These are phyloP conservation scores for Sebastes vulpes DNA, from an alignment of 2,797 vertebrate genomes.

Conservation along the genomic window DNA sequence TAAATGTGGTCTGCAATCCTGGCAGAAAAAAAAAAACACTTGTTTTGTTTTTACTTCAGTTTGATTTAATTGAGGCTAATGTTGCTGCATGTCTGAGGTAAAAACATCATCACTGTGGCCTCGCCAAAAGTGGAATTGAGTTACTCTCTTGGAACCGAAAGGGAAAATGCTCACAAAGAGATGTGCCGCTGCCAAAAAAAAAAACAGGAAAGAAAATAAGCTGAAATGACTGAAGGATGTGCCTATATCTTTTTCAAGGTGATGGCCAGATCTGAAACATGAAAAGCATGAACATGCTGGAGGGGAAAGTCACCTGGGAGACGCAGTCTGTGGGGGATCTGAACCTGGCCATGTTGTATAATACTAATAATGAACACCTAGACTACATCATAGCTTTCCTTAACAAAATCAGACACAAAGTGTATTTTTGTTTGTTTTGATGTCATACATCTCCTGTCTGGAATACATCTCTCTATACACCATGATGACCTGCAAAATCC, in stretches of 20 bases:
- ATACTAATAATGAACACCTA: background rate
- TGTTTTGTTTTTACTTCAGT: background rate
- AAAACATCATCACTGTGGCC: background rate
- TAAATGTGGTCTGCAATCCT: background rate
- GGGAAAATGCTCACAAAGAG: constrained; percentile 5
- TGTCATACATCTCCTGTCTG: background rate
- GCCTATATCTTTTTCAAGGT: constrained; percentile 5
- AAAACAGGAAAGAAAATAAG: background rate
- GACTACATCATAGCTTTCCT: background rate
- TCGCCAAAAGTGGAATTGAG: background rate
- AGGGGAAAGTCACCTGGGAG: constrained; percentile 1
- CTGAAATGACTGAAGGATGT: background rate
- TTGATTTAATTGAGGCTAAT: constrained; percentile 3
- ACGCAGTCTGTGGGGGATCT: background rate
- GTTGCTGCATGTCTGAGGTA: background rate
- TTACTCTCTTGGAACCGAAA: constrained; percentile 2
- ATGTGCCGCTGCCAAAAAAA: background rate
- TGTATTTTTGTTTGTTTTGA: background rate
- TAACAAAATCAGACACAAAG: background rate
- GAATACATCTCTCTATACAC: background rate
- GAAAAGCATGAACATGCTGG: constrained; percentile 6
- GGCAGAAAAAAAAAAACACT: background rate
- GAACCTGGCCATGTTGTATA: background rate
- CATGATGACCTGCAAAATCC: background rate
- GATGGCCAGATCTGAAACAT: constrained; percentile 15